Evolutionary conservation across 2,797 vertebrate genomes (phyloP), one percentile per base, ranked within the genome.

Genomic region (Myotis pilosus): DNA sequence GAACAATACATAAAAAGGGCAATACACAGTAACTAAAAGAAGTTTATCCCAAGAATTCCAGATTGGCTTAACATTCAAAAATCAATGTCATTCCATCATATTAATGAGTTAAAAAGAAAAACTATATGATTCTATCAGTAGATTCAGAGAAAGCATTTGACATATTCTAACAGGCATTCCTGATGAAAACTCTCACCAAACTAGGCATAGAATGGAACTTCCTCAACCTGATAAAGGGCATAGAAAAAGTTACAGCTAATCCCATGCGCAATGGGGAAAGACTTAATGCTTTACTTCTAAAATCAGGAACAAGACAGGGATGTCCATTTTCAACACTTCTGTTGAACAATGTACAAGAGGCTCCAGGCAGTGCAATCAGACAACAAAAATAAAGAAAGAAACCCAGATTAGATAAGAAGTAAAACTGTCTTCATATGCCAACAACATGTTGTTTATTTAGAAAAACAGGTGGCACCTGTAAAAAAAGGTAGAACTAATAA

Each of bases 101-200:
- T 75, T 81, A 90, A 89, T 17, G 75, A 33, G 38, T 92, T 57
- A 74, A 55, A 60, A 86, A 92, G 53, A 57, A 89, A 81, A 91
- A 23, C 41, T 8, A 6, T 71, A 25, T 33, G 6, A 66, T 41
- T 74, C 71, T 87, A 17, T 76, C 11, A 51, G 28, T 83, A 78
- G 11, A 66, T 78, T 57, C 25, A 57, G n/a, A 57, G 83, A 91
- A 85, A 66, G 10, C 13, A 82, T 38, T 76, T 60, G 13, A 84
- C 20, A 28, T 55, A 47, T 79, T 64, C 49, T 71, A 84, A 64
- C 4, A 64, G 55, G n/a, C 10, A 55, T 95, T 79, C 4, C 64
- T 66, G 55, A 79, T 47, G 64, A 89, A 92, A 85, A 41, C 16
- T 79, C 64, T 79, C 9, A 72, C 16, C 16, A 85, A 74, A 89